A percentile compares a stretch with the other conserved stretches of the same genome.
phyloP scores from a whole-genome alignment of 1,140 invertebrate genomes.

The Papilio machaon region DNA sequence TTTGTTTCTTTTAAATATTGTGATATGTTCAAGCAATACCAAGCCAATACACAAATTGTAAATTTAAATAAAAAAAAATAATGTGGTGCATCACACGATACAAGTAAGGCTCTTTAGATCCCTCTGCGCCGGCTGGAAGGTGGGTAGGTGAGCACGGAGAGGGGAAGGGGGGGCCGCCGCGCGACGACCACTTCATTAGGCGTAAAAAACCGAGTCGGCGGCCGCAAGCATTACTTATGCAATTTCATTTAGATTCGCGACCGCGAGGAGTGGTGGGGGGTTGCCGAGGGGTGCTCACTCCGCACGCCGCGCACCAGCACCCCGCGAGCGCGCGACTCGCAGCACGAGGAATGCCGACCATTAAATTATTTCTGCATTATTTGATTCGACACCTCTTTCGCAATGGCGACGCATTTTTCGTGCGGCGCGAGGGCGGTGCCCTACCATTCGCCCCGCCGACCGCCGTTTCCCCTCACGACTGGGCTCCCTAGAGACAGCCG shows the following conservation, averaged over 20 bases:
- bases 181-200: constrained; percentile 70
- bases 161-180: constrained; percentile 20
- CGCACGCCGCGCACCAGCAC: background rate
- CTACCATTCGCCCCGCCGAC: background rate
- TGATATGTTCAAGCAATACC: no score
- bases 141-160: background rate
- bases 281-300: constrained; percentile 30
- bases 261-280: constrained; percentile 47
- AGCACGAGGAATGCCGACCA: constrained; percentile 49
- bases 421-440: constrained; percentile 30
- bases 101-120: background rate
- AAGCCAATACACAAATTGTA: no score
- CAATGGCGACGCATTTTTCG: constrained; percentile 71
- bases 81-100: background rate
- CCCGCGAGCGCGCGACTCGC: constrained; percentile 47
- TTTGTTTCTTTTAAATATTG: no score
- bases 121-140: no score
- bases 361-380: constrained; percentile 80
- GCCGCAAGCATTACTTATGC: constrained; percentile 64
- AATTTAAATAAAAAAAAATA: no score
- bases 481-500: no score
- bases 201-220: constrained; percentile 54
- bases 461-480: background rate
- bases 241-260: constrained; percentile 74
- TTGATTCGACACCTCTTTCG: constrained; percentile 79